phyloP scores from a whole-genome alignment of 92 coral and sea anemone species.

The Heliopora coerulea region DNA sequence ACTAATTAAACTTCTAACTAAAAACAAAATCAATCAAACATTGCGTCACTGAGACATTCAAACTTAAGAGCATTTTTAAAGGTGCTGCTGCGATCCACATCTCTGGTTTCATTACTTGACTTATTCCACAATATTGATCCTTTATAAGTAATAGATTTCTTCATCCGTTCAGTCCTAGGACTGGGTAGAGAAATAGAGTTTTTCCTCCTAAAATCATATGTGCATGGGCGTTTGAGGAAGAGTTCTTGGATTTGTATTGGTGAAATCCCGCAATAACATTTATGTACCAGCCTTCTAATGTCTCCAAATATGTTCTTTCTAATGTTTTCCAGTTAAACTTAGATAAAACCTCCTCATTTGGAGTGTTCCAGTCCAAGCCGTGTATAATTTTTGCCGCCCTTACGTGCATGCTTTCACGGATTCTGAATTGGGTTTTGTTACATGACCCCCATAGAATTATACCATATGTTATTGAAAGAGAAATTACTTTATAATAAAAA shows the following conservation, averaged over 20 bases:
- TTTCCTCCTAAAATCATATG: background rate
- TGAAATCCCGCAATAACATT: too few relatives aligned
- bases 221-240: background rate
- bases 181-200: constrained; percentile 21
- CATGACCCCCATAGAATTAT: constrained; percentile 43
- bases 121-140: constrained; percentile 31
- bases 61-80: constrained; percentile 8
- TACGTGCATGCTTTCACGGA: constrained; percentile 48
- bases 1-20: too few relatives aligned
- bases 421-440: constrained; percentile 46
- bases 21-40: constrained; percentile 4
- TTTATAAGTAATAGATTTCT: constrained; percentile 12
- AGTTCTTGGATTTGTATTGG: too few relatives aligned
- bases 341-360: background rate
- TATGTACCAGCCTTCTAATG: background rate
- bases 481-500: constrained; percentile 44
- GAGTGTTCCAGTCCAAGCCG: constrained; percentile 14
- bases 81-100: background rate
- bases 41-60: background rate
- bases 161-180: constrained; percentile 27
- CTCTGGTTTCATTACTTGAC: constrained; percentile 6
- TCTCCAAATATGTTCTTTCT: background rate
- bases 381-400: constrained; percentile 18
- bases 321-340: constrained; percentile 17
- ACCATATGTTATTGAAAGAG: constrained; percentile 47